Evolutionary conservation across 2,797 vertebrate genomes (phyloP).

Genomic region (Lepilemur ruficaudatus): DNA sequence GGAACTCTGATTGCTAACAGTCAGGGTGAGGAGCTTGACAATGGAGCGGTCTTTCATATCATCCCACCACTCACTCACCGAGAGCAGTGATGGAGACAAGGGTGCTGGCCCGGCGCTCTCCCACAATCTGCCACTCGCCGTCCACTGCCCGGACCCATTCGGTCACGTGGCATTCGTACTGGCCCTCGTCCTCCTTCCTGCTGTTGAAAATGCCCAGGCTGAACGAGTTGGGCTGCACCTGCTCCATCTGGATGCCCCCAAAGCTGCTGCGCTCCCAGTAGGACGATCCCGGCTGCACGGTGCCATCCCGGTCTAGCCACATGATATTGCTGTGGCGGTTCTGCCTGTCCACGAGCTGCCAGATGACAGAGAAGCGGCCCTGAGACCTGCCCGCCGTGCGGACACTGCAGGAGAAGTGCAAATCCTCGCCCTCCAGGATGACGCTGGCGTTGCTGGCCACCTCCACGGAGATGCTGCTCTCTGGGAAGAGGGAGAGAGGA

Average conservation of each 20-base stretch:
- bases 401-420: conserved; percentile 91
- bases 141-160: conserved; percentile 88
- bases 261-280: conserved; percentile 86
- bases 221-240: conserved; percentile 85
- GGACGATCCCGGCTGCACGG: conserved; percentile 80
- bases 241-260: conserved; percentile 86
- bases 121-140: conserved; percentile 93
- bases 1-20: not conserved
- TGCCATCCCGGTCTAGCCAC: conserved; percentile 89
- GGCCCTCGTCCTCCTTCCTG: conserved; percentile 85
- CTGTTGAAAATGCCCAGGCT: conserved; percentile 87
- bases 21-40: not conserved
- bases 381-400: conserved; percentile 84
- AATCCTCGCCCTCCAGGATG: conserved; percentile 92
- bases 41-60: accelerated
- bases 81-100: conserved; percentile 91
- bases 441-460: conserved; percentile 91
- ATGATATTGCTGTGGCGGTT: conserved; percentile 88
- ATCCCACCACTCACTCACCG: conserved; percentile 84
- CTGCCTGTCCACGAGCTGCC: conserved; percentile 91
- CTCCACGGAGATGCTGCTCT: conserved; percentile 94
- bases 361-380: conserved; percentile 90
- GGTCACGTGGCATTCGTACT: conserved; percentile 87
- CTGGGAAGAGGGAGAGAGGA: conserved; percentile 84
- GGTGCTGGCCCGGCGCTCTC: conserved; percentile 88